Base-by-base conservation (phyloP, 2,797 vertebrate genomes). In the Psittacula derbiana region DNA sequence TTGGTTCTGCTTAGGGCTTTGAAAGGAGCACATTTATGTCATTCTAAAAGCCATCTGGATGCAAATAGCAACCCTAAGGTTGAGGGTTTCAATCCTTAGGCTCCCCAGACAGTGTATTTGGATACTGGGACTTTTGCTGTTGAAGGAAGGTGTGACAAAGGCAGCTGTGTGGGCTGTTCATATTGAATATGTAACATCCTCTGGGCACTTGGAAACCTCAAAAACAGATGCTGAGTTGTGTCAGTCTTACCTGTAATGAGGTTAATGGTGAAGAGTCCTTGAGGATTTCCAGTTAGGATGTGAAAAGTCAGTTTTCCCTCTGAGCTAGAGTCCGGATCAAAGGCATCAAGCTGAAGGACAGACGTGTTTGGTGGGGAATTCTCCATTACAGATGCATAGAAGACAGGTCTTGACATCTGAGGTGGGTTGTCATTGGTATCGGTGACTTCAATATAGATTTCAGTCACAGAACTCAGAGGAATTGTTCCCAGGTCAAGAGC, bases 381-480 rank as follows among this genome's bases (percentile, higher is more conserved):
- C 97, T 99, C 99, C 61, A 71, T 97, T 81, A 99, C 97, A 2
- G 98, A 98, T 4, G 98, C 98, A 17, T 99, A 99, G 94, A 99
- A 99, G 71, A 99, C 97, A 1, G 99, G 98, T 92, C 98, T 98
- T 58, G 98, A 98, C 88, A 99, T 98, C 92, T 98, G 98, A 11
- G 99, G 99, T 11, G 99, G 97, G 70, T 99, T 99, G 94, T 99
- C 99, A 31, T 99, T 99, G 49, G 99, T 88, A 60, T 99, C 99
- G 2, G 94, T 97, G 79, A 99, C 98, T 92, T 99, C 99, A 83
- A 99, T 97, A 96, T 98, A 99, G 95, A 99, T 98, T 92, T 99
- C 99, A 44, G 98, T 98, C 96, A 99, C 98, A 60, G 99, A 98
- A 52, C 98, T 96, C 60, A 99, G 97, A 46, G 99, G 98, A 73